Evolutionary conservation across 2,888 invertebrate genomes (phyloP).

Genomic region (Eilema depressum): DNA sequence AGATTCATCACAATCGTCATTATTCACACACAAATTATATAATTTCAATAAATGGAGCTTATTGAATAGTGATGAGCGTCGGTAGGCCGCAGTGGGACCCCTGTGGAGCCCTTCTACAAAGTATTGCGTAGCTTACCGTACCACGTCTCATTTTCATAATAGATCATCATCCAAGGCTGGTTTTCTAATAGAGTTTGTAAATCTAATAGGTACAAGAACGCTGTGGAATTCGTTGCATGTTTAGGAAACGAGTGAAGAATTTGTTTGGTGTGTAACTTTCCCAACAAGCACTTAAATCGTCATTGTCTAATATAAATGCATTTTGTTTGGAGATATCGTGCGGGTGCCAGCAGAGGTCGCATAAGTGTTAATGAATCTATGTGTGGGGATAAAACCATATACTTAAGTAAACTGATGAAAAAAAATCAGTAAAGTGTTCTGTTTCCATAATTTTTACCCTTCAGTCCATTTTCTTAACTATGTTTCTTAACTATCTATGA

Average conservation of each 20-base stretch:
- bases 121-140: constrained; percentile 48
- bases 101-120: constrained; percentile 66
- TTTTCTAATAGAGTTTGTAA: constrained; percentile 10
- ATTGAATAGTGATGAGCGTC: constrained; percentile 87
- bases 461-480: no score
- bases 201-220: constrained; percentile 10
- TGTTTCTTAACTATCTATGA: no score
- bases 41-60: constrained; percentile 87
- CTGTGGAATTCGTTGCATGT: constrained; percentile 49
- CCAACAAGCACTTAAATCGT: constrained; percentile 77
- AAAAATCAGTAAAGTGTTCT: neutral
- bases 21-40: constrained; percentile 87
- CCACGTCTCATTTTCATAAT: constrained; percentile 43
- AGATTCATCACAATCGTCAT: constrained; percentile 87
- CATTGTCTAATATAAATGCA: constrained; percentile 80
- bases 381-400: constrained; percentile 22
- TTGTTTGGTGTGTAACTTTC: constrained; percentile 59
- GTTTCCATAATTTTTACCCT: neutral
- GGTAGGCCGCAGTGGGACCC: constrained; percentile 80
- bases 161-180: constrained; percentile 47
- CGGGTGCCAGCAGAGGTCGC: constrained; percentile 57
- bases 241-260: constrained; percentile 20
- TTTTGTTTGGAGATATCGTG: constrained; percentile 80
- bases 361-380: constrained; percentile 73
- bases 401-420: neutral